A percentile compares a stretch with the other conserved stretches of the same genome.
Evolutionary conservation across 2,888 invertebrate species (phyloP).

Genomic region (Alentia gelatinosa): DNA sequence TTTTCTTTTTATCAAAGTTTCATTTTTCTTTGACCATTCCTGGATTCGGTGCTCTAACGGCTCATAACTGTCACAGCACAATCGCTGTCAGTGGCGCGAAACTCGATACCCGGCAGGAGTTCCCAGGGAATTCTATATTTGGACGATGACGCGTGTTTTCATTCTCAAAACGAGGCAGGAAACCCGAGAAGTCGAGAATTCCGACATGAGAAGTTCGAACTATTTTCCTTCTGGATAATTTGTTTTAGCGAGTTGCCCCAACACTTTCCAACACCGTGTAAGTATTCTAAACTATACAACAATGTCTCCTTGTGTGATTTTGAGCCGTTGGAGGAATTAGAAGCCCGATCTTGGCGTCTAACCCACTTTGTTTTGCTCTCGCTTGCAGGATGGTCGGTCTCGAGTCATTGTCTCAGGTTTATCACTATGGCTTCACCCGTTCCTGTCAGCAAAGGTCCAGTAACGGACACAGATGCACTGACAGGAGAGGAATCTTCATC

Average conservation of each 20-base stretch:
- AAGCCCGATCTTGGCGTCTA: neutral
- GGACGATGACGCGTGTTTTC: constrained; percentile 15
- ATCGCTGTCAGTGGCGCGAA: constrained; percentile 1
- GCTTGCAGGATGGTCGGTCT: constrained; percentile 3
- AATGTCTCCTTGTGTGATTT: neutral
- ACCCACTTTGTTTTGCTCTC: neutral
- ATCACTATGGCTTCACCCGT: neutral
- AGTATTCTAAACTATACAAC: neutral
- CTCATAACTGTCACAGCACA: too few relatives aligned
- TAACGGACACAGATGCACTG: neutral
- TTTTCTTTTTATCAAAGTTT: too few relatives aligned
- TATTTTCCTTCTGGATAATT: neutral
- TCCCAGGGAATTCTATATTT: constrained; percentile 37
- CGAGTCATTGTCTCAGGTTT: neutral
- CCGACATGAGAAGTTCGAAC: neutral
- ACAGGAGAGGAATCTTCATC: neutral
- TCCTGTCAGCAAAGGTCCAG: neutral
- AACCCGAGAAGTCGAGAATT: constrained; percentile 8
- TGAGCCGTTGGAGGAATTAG: neutral
- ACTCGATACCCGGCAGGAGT: constrained; percentile 28
- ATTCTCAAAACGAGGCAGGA: constrained; percentile 46
- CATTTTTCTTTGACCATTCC: too few relatives aligned
- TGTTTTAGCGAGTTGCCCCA: neutral
- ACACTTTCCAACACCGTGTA: neutral
- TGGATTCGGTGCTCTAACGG: too few relatives aligned